Evolutionary conservation across 1,140 invertebrate species (phyloP), one percentile per base, ranked within the genome.

Genomic region (Drosophila orena): DNA sequence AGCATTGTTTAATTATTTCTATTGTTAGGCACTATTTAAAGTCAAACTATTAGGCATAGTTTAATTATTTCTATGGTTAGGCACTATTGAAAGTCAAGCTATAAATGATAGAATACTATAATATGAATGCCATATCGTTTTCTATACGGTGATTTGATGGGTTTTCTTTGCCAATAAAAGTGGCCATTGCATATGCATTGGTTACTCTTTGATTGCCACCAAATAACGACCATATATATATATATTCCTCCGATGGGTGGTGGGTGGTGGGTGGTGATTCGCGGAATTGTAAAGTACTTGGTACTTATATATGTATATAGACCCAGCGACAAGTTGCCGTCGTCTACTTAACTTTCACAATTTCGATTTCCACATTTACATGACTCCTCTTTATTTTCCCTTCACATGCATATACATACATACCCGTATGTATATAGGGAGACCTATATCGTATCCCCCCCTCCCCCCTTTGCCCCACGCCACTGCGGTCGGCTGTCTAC

Each of bases 401-500:
- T 1, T 6, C 24, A 24, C 43, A 46, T 7, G n/a, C 20, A 46
- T 6, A 10, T 34, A 5, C 4, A 38, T 27, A 30, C 34, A 4
- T 11, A 58, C 14, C 2, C 22, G 2, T 30, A 24, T 37, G 20
- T 11, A n/a, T 34, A 24, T 11, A 62, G 17, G 35, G 47, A 17
- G 14, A n/a, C n/a, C n/a, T n/a, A n/a, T n/a, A n/a, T n/a, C n/a
- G n/a, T n/a, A n/a, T n/a, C n/a, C n/a, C n/a, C n/a, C n/a, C n/a
- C n/a, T 15, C 27, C 35, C 65, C 69, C 37, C 42, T 8, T 12
- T 54, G 22, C 15, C 27, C 17, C 4, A 27, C 35, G 59, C 34
- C 60, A 14, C 65, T 69, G 47, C 53, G 53, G 27, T 55, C 34
- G 43, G 52, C 71, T 73, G 71, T 62, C 71, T 74, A 72, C 71